These are phyloP conservation scores for Crematogaster levior DNA, from an alignment of 2,888 invertebrate genomes.

Conservation along the genomic window DNA sequence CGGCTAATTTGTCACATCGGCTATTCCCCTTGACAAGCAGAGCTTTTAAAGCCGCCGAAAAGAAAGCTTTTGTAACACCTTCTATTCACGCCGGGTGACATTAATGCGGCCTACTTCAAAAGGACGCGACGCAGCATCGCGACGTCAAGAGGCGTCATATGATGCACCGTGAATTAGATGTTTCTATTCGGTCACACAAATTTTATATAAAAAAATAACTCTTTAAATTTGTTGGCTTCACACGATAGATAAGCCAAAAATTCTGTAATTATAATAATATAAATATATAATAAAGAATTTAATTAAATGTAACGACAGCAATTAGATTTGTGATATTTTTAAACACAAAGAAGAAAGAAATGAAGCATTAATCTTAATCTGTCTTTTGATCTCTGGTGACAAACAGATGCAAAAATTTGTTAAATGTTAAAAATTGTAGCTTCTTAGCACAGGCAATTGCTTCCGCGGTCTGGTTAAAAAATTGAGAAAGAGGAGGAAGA, in stretches of 20 bases:
- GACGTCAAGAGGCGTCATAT: not conserved
- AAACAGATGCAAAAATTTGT: not conserved
- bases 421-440: not conserved
- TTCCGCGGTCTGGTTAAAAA: constrained; percentile 10
- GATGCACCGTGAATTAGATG: not conserved
- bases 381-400: not conserved
- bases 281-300: not conserved
- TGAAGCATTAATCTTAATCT: not conserved
- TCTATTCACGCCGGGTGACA: constrained; percentile 18
- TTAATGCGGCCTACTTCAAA: constrained; percentile 32
- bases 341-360: not conserved
- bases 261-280: not conserved
- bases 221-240: not conserved
- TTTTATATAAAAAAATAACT: not conserved
- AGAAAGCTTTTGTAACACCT: constrained; percentile 39
- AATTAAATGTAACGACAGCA: not conserved
- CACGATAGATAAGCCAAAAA: not conserved
- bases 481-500: not conserved
- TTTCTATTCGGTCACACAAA: not conserved
- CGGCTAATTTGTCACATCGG: constrained; percentile 52
- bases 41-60: constrained; percentile 34
- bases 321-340: not conserved
- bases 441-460: not conserved
- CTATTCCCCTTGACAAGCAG: constrained; percentile 31
- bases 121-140: not conserved